These are phyloP conservation scores for Apis florea DNA, from an alignment of 1,140 invertebrate genomes.

Conservation along the genomic window DNA sequence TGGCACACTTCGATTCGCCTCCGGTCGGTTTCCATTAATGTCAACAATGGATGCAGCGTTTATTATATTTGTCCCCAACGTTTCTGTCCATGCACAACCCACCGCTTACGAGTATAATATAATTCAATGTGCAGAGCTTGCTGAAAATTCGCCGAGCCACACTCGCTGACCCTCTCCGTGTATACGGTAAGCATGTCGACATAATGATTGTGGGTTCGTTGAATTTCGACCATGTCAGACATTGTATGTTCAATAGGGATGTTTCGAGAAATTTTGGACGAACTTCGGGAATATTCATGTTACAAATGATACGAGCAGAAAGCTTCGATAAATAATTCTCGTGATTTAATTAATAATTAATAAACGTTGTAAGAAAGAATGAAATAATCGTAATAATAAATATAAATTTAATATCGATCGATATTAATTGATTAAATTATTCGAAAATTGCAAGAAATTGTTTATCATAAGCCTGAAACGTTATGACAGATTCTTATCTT, in stretches of 20 bases:
- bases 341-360: too few species aligned
- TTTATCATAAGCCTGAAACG: too few species aligned
- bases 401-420: too few species aligned
- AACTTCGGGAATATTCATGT: too few species aligned
- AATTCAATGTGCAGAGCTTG: conserved; percentile 37
- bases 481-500: too few species aligned
- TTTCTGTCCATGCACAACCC: background rate
- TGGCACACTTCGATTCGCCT: conserved; percentile 20
- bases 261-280: too few species aligned
- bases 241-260: background rate
- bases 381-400: too few species aligned
- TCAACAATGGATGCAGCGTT: conserved; percentile 39
- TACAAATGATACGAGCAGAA: too few species aligned
- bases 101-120: conserved; percentile 39
- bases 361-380: too few species aligned
- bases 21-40: conserved; percentile 23
- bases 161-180: conserved; percentile 30
- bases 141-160: conserved; percentile 38
- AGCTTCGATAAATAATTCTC: too few species aligned
- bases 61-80: conserved; percentile 55
- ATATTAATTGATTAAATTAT: too few species aligned
- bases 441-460: too few species aligned
- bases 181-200: conserved; percentile 15
- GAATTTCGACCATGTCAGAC: background rate
- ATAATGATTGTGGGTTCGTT: conserved; percentile 10